phyloP scores from a whole-genome alignment of 2,797 vertebrate species.

The Chelmon rostratus region DNA sequence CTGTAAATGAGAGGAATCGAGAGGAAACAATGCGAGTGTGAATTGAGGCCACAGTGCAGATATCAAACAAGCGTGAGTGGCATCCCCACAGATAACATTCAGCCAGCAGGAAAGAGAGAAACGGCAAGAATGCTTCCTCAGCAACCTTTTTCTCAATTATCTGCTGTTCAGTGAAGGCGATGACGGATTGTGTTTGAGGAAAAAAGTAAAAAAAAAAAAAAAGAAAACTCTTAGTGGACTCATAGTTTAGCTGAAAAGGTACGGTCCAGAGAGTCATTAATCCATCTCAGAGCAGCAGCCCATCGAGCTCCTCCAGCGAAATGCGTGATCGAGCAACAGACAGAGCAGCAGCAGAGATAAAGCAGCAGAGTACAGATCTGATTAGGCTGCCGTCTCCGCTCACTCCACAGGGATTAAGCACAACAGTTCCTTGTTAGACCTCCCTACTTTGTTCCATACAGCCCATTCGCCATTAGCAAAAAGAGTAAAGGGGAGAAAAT shows the following conservation, averaged over 20 bases:
- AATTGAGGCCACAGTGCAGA: slow-evolving; percentile 53
- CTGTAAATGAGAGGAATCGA: slow-evolving; percentile 42
- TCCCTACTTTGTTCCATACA: slow-evolving; percentile 65
- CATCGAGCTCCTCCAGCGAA: slow-evolving; percentile 66
- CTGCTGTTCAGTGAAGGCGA: slow-evolving; percentile 67
- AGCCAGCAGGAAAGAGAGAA: slow-evolving; percentile 39
- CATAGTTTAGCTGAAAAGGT: slow-evolving; percentile 66
- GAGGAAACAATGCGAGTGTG: slow-evolving; percentile 39
- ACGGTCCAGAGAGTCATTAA: slow-evolving; percentile 72
- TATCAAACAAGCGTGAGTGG: slow-evolving; percentile 58
- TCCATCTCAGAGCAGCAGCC: slow-evolving; percentile 60
- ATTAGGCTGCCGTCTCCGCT: slow-evolving; percentile 67
- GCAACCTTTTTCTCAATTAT: slow-evolving; percentile 71
- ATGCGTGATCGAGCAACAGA: slow-evolving; percentile 73
- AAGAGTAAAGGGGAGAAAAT: slow-evolving; percentile 51
- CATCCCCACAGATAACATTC: slow-evolving; percentile 57
- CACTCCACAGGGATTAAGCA: slow-evolving; percentile 74
- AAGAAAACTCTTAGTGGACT: slow-evolving; percentile 58
- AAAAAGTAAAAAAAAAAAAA: slow-evolving; percentile 5
- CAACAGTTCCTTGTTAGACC: slow-evolving; percentile 74
- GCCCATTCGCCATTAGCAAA: slow-evolving; percentile 66
- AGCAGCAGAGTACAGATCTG: slow-evolving; percentile 73
- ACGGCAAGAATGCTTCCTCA: slow-evolving; percentile 64
- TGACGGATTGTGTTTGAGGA: slow-evolving; percentile 61
- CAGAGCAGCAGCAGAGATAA: slow-evolving; percentile 67